phyloP scores from a whole-genome alignment of 2,797 vertebrate species.

The Cephalopachus bancanus region DNA sequence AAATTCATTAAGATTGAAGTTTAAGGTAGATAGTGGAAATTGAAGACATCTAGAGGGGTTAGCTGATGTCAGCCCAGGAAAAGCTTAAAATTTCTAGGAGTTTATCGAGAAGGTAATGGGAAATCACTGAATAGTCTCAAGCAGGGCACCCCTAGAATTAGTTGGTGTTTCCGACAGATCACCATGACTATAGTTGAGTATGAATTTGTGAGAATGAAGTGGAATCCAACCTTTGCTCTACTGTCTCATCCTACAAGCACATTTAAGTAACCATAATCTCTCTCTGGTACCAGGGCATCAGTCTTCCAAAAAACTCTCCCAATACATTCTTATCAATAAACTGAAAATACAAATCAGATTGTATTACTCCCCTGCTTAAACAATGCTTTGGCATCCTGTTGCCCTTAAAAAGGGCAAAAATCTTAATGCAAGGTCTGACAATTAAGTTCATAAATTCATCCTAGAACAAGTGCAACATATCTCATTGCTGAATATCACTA shows the following conservation, averaged over 20 bases:
- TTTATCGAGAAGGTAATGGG: background rate
- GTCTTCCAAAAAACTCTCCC: background rate
- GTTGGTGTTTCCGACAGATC: background rate
- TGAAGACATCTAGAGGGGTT: background rate
- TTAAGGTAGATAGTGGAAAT: background rate
- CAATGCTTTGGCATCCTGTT: background rate
- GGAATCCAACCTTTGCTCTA: background rate
- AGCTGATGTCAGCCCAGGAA: background rate
- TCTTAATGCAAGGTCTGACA: background rate
- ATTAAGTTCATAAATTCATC: too few species aligned
- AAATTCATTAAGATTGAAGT: background rate
- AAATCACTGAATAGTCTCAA: background rate
- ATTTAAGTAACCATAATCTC: background rate
- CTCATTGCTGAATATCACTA: too few species aligned
- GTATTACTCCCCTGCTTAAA: background rate
- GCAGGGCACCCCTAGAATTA: too few species aligned
- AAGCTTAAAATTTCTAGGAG: background rate
- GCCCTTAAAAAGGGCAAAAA: background rate
- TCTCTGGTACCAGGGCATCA: background rate
- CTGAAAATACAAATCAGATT: background rate
- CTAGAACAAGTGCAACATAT: too few species aligned
- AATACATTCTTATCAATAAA: background rate
- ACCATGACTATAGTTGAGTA: background rate
- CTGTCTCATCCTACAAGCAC: background rate
- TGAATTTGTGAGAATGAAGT: background rate